These are phyloP conservation scores for Orthonychiurus folsomi DNA, from an alignment of 2,888 invertebrate genomes.

Conservation along the genomic window DNA sequence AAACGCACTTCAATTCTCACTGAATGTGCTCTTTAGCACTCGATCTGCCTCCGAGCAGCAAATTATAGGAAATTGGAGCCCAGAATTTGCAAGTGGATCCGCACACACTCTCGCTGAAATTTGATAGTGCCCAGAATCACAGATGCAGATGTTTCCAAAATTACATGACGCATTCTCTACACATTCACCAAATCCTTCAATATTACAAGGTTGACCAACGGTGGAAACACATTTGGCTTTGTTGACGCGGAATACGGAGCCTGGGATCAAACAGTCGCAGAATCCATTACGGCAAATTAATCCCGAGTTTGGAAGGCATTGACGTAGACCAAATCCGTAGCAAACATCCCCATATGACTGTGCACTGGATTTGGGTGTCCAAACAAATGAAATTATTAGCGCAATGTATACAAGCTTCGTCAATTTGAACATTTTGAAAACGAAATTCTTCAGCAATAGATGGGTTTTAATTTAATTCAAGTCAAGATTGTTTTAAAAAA, in stretches of 20 bases:
- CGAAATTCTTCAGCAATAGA: too few species aligned
- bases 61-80: slow-evolving; percentile 10
- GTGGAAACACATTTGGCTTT: slow-evolving; percentile 9
- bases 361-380: not conserved
- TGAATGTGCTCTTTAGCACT: not conserved
- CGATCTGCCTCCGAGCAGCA: slow-evolving; percentile 7
- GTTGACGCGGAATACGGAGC: slow-evolving; percentile 8
- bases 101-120: slow-evolving; percentile 9
- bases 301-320: slow-evolving; percentile 6
- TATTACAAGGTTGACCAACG: slow-evolving; percentile 10
- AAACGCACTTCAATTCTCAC: not conserved
- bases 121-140: slow-evolving; percentile 7
- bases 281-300: slow-evolving; percentile 10
- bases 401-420: too few species aligned
- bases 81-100: slow-evolving; percentile 12
- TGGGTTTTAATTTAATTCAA: too few species aligned
- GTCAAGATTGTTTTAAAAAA: too few species aligned
- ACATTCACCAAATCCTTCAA: not conserved
- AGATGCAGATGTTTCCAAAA: slow-evolving; percentile 7
- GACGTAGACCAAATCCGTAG: not conserved
- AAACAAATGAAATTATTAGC: too few species aligned
- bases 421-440: too few species aligned
- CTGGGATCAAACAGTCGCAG: slow-evolving; percentile 10
- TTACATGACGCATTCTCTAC: slow-evolving; percentile 12
- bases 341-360: slow-evolving; percentile 3